Percentiles rank a stretch among this genome's conserved stretches.
These are phyloP conservation scores for Cuculus canorus DNA, from an alignment of 2,797 vertebrate species.

Conservation along the genomic window DNA sequence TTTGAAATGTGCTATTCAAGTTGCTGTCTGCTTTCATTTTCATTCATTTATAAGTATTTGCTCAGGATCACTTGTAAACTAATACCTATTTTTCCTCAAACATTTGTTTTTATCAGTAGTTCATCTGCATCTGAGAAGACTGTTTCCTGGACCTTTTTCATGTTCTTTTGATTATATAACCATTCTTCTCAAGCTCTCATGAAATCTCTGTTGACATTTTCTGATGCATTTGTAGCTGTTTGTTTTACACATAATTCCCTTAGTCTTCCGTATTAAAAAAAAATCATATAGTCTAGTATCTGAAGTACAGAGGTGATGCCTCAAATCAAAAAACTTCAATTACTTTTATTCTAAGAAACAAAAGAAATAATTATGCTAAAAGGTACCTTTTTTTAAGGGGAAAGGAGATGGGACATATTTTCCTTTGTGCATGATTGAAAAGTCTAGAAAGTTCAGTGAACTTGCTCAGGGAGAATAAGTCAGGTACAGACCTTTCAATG, in stretches of 20 bases:
- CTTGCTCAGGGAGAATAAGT: background rate
- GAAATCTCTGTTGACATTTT: background rate
- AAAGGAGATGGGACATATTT: background rate
- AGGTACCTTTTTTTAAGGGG: background rate
- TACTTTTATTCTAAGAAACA: background rate
- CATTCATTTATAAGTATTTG: background rate
- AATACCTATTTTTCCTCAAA: background rate
- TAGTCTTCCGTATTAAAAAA: background rate
- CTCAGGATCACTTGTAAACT: background rate
- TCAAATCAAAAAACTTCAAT: background rate
- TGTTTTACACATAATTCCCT: background rate
- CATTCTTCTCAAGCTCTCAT: background rate
- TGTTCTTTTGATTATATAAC: background rate
- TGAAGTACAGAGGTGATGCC: background rate
- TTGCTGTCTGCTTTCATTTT: background rate
- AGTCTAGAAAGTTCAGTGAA: background rate
- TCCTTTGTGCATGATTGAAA: background rate
- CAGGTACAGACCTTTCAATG: background rate
- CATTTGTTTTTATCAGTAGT: background rate
- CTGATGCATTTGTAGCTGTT: background rate
- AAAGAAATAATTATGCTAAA: background rate
- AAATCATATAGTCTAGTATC: background rate
- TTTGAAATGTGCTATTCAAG: background rate
- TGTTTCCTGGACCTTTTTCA: background rate
- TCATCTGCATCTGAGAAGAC: background rate